Conservation (phyloP, 2,797 vertebrate genomes). For the Nasua narica region DNA sequence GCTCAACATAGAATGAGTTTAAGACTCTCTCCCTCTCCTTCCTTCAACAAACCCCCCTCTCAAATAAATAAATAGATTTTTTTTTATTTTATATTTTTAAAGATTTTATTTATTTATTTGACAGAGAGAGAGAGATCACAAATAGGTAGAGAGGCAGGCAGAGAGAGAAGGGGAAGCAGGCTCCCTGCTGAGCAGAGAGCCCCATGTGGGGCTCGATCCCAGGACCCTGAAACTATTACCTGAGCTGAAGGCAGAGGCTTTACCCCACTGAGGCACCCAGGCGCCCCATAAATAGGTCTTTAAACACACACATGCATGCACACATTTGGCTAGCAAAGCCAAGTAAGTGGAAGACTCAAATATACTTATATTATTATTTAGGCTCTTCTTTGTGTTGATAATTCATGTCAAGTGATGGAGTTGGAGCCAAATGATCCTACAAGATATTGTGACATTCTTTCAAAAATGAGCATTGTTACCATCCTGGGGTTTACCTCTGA, state of each 20-base stretch:
- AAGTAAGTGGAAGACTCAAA: not conserved
- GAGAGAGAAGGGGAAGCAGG: too few species aligned
- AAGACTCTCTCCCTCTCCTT: not conserved
- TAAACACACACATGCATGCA: not conserved
- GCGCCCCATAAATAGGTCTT: not conserved
- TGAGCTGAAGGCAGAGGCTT: too few species aligned
- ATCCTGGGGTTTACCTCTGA: not conserved
- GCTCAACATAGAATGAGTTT: not conserved
- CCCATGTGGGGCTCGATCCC: too few species aligned
- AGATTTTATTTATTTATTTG: too few species aligned
- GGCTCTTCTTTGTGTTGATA: not conserved
- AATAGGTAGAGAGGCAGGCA: too few species aligned
- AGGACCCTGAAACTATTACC: too few species aligned
- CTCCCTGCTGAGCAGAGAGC: too few species aligned
- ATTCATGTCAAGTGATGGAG: not conserved
- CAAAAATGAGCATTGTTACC: not conserved
- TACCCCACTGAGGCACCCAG: too few species aligned
- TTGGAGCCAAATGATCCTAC: not conserved
- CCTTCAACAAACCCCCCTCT: not conserved
- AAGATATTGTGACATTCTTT: not conserved
- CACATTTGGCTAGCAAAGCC: not conserved
- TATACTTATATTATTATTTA: not conserved
- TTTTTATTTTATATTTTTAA: too few species aligned
- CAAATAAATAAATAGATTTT: not conserved
- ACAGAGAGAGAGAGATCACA: too few species aligned